These are phyloP conservation scores for Poecilia latipinna DNA, from an alignment of 2,113 vertebrate genomes.

Conservation along the genomic window DNA sequence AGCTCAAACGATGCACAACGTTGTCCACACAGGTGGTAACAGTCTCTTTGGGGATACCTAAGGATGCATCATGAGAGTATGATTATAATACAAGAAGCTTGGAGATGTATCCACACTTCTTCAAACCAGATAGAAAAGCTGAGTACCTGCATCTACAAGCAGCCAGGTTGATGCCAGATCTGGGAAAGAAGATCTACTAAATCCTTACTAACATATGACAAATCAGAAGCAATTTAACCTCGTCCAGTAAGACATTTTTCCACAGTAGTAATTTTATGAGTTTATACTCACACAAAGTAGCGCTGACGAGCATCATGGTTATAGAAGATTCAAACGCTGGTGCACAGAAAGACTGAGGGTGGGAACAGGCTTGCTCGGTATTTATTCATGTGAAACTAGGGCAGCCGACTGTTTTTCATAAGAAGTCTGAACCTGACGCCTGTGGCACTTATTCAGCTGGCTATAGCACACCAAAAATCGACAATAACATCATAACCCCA, in stretches of 20 bases:
- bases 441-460: background rate
- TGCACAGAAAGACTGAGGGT: background rate
- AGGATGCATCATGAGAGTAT: background rate
- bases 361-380: background rate
- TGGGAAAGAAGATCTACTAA: constrained; percentile 10
- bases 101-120: no score
- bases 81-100: background rate
- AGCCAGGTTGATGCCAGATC: constrained; percentile 31
- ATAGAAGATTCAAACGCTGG: background rate
- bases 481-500: background rate
- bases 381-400: constrained; percentile 26
- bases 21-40: constrained; percentile 4
- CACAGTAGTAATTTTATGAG: no score
- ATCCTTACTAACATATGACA: background rate
- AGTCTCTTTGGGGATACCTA: background rate
- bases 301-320: constrained; percentile 25
- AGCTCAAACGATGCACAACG: constrained; percentile 26
- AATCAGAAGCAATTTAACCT: no score
- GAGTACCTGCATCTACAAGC: constrained; percentile 17
- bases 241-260: no score
- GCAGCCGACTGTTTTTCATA: background rate
- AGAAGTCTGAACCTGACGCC: constrained; percentile 1
- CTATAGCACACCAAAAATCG: background rate
- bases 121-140: background rate
- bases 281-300: constrained; percentile 18